Base-by-base conservation (phyloP, 2,888 invertebrate species). In the Brenthis hecate region DNA sequence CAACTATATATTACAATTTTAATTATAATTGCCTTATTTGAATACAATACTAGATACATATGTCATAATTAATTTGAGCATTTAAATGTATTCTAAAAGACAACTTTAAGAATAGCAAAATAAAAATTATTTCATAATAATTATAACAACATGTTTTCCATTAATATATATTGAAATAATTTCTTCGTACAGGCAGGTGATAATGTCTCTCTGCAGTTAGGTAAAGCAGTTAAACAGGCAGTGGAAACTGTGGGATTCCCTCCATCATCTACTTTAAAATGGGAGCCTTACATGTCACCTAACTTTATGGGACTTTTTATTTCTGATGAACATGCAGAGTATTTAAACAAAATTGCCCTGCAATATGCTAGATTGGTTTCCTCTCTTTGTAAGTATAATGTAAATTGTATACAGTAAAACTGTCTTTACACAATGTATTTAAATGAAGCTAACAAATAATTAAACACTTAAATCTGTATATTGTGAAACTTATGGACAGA, bases 261-360 rank as follows among this genome's bases (percentile, higher is more conserved):
- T 58, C 91, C 96, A 32, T 94, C 94, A 75, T 94, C 94, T 69
- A 94, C 95, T 0, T 87, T 96, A 6, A 95, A 95, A 78, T 87
- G 98, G 62, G 98, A 98, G 84, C 95, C 96, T 0, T 98, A 98
- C 80, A 95, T 96, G 61, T 97, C 97, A 43, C 96, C 95, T 19
- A 98, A 97, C 86, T 98, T 98, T 84, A 97, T 98, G 96, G 98
- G 98, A 0, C 94, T 98, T 61, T 98, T 98, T 88, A 95, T 98
- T 2, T 95, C 96, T 14, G 96, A 97, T 76, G 94, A 96, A 73
- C 96, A 96, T 89, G 96, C 97, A 0, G 96, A 96, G 75, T 96
- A 96, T 84, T 91, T 98, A 68, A 96, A 96, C 83, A 94, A 95
- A 75, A 93, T 98, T 75, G 96, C 97, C 2, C 93, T 96, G 76